Base-by-base conservation (phyloP, 2,888 invertebrate species). In the Drosophila kuntzei region DNA sequence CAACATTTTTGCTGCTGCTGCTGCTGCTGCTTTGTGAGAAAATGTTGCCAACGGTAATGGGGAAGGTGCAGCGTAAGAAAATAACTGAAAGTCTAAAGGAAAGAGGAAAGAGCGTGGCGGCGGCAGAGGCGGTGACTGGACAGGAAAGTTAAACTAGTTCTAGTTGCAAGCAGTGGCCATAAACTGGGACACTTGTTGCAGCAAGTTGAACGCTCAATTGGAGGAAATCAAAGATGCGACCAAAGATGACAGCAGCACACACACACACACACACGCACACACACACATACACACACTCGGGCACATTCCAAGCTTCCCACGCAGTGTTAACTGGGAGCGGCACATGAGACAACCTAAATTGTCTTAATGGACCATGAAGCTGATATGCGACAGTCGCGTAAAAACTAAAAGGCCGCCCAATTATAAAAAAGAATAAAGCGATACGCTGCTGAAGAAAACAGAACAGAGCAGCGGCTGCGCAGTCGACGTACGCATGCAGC, bases 61-160 rank as follows among this genome's bases (percentile, higher is more conserved):
- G 60, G 76, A 70, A 67, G 66, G 74, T 50, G 58, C 43, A 55
- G 34, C 41, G 14, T 53, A 72, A 65, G 50, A 43, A 76, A 72
- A 79, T 72, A 76, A 68, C 86, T 74, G 57, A 71, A 65, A 70
- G 76, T 77, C 76, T 49, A 49, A 71, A 84, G 76, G 64, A 82
- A 79, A 79, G 82, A 84, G 76, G 64, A 82, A 79, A 79, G 82
- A 66, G 72, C 14, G 58, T 50, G 27, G 25, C 25, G n/a, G 27
- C 16, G 39, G 25, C 8, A 29, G 53, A 29, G 66, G 27, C 14
- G 46, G 22, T 44, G 53, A 50, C 59, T 76, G 80, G 79, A 76
- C 89, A 84, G 87, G 87, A 87, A 87, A 76, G 82, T 89, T 87
- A 87, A 84, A 89, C 89, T 85, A 85, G 88, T 87, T 83, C 75